phyloP scores from a whole-genome alignment of 1,140 invertebrate species.

The Cephus cinctus region DNA sequence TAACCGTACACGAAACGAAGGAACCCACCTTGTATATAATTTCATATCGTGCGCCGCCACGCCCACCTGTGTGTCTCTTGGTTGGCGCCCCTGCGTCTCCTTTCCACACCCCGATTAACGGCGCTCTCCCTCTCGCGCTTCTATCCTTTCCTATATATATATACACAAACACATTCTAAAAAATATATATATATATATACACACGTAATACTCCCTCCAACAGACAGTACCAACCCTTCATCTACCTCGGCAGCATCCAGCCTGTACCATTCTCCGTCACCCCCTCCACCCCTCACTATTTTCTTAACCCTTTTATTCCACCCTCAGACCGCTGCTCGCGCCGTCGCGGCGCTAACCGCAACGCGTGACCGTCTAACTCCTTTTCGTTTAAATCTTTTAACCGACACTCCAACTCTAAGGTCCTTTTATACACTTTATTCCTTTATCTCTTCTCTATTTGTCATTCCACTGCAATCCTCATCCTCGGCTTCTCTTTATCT shows the following conservation, averaged over 20 bases:
- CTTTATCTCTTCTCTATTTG: too few relatives aligned
- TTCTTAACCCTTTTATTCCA: neutral
- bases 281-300: too few relatives aligned
- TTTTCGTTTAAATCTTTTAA: conserved; percentile 44
- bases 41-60: conserved; percentile 45
- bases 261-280: conserved; percentile 12
- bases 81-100: neutral
- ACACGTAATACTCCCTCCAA: too few relatives aligned
- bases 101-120: neutral
- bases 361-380: conserved; percentile 44
- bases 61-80: conserved; percentile 20
- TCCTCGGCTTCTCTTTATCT: neutral
- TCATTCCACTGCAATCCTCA: too few relatives aligned
- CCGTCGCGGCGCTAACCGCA: conserved; percentile 28
- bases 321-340: conserved; percentile 5
- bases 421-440: too few relatives aligned
- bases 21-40: conserved; percentile 34
- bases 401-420: too few relatives aligned
- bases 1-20: conserved; percentile 12
- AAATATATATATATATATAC: too few relatives aligned
- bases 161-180: too few relatives aligned
- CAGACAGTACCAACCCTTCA: neutral
- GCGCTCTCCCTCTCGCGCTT: conserved; percentile 24
- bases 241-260: conserved; percentile 2
- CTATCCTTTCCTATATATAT: conserved; percentile 20